Evolutionary conservation across 2,113 vertebrate species (phyloP), one percentile per base, ranked within the genome.

Genomic region (Himantopus leucocephalus): DNA sequence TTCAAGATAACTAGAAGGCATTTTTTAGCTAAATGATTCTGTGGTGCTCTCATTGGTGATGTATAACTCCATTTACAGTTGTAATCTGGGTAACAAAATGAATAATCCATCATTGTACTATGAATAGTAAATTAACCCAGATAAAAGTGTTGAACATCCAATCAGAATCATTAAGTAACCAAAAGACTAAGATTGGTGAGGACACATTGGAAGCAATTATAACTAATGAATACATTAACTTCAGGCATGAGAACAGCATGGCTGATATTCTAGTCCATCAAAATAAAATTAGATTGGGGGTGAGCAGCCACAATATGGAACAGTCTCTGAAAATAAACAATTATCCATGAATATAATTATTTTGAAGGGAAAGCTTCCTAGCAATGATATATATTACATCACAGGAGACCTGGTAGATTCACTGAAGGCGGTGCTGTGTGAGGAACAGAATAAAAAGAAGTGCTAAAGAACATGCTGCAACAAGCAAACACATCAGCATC

Each of bases 71-170:
- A 98, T 98, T 98, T 98, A 96, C 97, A 94, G 97, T 97, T 95
- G 96, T 98, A 98, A 98, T 98, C 97, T 96, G 94, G 85, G 97
- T 96, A 98, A 97, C 98, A 98, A 98, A 98, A 98, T 97, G 98
- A 98, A 97, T 96, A 97, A 97, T 98, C 97, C 97, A 98, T 98
- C 98, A 98, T 90, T 97, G 95, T 97, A 96, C 97, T 98, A 96
- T 98, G 98, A 98, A 98, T 98, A 98, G 97, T 96, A 98, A 98
- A 98, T 98, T 98, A 98, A 98, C 97, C 92, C 95, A 97, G 98
- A 98, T 98, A 98, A 98, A 98, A 98, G 96, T 97, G 97, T 97
- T 98, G 97, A 98, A 97, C 97, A 97, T 85, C 98, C 98, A 98
- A 97, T 98, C 98, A 97, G 92, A 98, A 97, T 96, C 97, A 98